Evolutionary conservation across 2,113 vertebrate species (phyloP), one percentile per base, ranked within the genome.

Genomic region (Campylomormyrus numenius): DNA sequence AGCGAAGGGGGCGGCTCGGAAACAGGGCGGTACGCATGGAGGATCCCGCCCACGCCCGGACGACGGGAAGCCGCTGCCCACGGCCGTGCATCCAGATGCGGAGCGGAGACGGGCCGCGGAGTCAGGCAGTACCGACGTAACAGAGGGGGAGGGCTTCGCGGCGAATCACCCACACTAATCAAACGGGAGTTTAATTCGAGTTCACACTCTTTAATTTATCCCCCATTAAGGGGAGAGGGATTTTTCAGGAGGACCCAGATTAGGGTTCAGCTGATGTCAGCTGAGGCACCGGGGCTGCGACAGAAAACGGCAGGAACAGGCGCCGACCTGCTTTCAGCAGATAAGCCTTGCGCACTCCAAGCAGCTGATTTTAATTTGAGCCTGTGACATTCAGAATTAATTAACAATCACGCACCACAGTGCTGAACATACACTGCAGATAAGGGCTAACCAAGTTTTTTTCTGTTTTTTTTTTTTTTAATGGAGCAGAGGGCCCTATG

Each of bases 301-400:
- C 88, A 31, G 80, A 87, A 88, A 90, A 49, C 42, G 70, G 58
- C 85, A 85, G 84, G 58, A 85, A 89, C 52, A 91, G 19, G 77
- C 62, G 24, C 21, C 89, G 91, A 91, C 91, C 89, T 91, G 91
- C 87, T 90, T 84, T 31, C 52, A 66, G 66, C 84, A 89, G 90
- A 90, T 90, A 90, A 87, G 90, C 74, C 70, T 19, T 5, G 15
- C 80, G 21, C 90, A 56, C 88, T 88, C 74, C 70, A 89, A 89
- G 58, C 85, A 80, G 70, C 86, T 88, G 27, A 84, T 88, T 89
- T 91, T 88, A 88, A 89, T 91, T 89, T 89, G 66, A 90, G 85
- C 31, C 85, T 83, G 87, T 90, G 87, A 90, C 87, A 88, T 90
- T 88, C 90, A 90, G 91, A 90, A 86, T 91, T 91, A 90, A 91